Conservation (phyloP, 2,797 vertebrate genomes). For the Botia kubotai region DNA sequence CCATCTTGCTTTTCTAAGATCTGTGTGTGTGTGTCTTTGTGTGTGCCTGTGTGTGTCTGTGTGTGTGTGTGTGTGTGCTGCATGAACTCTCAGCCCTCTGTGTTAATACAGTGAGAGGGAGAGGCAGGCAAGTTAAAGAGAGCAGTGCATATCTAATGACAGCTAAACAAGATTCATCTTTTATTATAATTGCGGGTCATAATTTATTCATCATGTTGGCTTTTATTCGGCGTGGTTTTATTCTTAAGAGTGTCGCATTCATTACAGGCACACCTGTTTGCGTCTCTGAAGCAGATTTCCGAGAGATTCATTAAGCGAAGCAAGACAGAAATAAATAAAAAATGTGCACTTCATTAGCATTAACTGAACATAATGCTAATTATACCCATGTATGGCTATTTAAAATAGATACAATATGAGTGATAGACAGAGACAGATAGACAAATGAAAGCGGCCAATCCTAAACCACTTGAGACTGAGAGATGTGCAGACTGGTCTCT, state of each 20-base stretch:
- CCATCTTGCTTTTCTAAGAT: too few species aligned
- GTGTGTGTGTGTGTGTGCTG: not conserved
- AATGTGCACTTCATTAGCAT: constrained; percentile 25
- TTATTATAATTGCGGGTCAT: constrained; percentile 27
- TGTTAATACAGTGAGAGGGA: not conserved
- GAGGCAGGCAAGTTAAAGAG: not conserved
- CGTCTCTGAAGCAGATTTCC: constrained; percentile 32
- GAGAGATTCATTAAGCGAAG: constrained; percentile 1
- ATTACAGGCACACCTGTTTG: constrained; percentile 39
- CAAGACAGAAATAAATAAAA: not conserved
- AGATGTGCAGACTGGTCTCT: too few species aligned
- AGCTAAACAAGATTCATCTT: constrained; percentile 18
- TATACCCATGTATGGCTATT: not conserved
- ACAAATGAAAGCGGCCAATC: too few species aligned
- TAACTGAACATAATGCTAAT: constrained; percentile 36
- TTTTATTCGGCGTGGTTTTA: constrained; percentile 32
- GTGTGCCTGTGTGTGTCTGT: not conserved
- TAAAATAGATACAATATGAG: not conserved
- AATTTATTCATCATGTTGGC: constrained; percentile 46
- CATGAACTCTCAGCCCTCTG: not conserved
- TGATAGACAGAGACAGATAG: not conserved
- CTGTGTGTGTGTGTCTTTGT: not conserved
- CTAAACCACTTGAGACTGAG: too few species aligned
- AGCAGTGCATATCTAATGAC: constrained; percentile 8
- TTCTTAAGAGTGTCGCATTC: constrained; percentile 29